Base-by-base conservation (phyloP, 2,113 vertebrate genomes). In the Oriolus oriolus region DNA sequence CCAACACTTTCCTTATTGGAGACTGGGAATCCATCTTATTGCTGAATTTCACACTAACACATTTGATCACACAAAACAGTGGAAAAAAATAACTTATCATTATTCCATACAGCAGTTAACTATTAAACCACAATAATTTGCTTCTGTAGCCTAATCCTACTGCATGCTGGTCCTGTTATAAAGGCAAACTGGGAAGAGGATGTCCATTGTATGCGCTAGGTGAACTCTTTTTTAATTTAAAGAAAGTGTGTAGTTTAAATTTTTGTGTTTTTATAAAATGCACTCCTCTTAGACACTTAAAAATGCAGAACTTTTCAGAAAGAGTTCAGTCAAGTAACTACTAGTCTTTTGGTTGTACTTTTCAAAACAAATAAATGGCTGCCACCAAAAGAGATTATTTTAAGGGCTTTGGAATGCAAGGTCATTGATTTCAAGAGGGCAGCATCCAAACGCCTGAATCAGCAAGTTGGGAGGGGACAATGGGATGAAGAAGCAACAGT, bases 241-340 rank as follows among this genome's bases (percentile, higher is more conserved):
- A 78, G 16, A 4, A 74, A 65, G 11, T 0, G 0, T 9, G 7
- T 10, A 31, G 8, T 47, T 63, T 7, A 33, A 45, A 9, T 33
- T 60, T 59, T 45, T 69, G 1, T 13, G 10, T n/a, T 79, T 78
- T 86, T 87, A 71, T 42, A 54, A 30, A 11, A 35, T 4, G 23
- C 4, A 31, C 12, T 50, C 37, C 27, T 15, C 13, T 15, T 28
- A 19, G 8, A 75, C 45, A 35, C n/a, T 78, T 13, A 42, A 33
- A 86, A 65, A 75, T 2, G 7, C 35, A 74, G 44, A 93, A 49
- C 10, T 39, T n/a, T 28, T 54, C 18, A 59, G 10, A 35, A 16
- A 30, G 10, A 30, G 11, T 64, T 78, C 28, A 47, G 30, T 30
- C 30, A 70, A 52, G 23, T 30, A 69, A n/a, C 13, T 41, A 31